A percentile compares a stretch with the other conserved stretches of the same genome.
phyloP scores from a whole-genome alignment of 2,888 invertebrate species.

The Stenichneumon culpator region DNA sequence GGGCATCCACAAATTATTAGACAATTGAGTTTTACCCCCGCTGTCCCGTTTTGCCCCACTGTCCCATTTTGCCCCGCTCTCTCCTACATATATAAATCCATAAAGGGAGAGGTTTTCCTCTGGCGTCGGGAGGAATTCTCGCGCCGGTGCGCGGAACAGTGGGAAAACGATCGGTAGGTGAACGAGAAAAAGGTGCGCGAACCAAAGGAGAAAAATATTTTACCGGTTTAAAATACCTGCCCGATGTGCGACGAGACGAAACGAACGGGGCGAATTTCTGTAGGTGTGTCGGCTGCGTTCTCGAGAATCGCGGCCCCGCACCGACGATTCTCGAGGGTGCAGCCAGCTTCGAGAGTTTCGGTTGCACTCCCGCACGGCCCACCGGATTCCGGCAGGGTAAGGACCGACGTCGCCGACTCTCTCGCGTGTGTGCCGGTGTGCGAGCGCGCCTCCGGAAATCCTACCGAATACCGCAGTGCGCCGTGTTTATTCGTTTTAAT shows the following conservation, averaged over 20 bases:
- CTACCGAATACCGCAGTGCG: conserved; percentile 65
- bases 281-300: conserved; percentile 8
- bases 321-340: conserved; percentile 17
- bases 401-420: neutral
- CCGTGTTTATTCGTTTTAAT: conserved; percentile 68
- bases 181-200: neutral
- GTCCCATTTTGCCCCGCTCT: too few relatives aligned
- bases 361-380: neutral
- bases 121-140: conserved; percentile 24
- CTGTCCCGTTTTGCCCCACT: too few relatives aligned
- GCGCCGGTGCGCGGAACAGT: neutral
- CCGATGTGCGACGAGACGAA: conserved; percentile 41
- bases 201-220: conserved; percentile 27
- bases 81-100: conserved; percentile 5
- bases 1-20: too few relatives aligned
- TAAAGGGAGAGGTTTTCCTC: neutral
- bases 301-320: neutral
- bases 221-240: conserved; percentile 21
- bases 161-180: conserved; percentile 4
- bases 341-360: conserved; percentile 22
- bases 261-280: conserved; percentile 13
- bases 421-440: conserved; percentile 18
- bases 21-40: too few relatives aligned
- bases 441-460: conserved; percentile 52
- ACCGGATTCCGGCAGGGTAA: conserved; percentile 4